Conservation (phyloP, 2,113 vertebrate genomes). For the Pedionomus torquatus region DNA sequence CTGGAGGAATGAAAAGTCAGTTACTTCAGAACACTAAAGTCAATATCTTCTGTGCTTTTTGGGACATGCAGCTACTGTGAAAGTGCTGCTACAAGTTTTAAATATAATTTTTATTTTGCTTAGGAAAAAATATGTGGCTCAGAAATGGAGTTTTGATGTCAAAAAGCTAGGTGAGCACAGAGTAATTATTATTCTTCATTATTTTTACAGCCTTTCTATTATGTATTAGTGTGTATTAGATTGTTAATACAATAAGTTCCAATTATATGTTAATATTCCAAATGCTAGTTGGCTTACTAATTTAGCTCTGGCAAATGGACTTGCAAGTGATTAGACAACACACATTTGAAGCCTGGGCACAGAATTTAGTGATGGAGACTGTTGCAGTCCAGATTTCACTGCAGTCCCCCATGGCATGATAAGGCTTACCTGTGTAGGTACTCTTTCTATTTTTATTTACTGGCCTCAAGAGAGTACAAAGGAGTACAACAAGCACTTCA, state of each 20-base stretch:
- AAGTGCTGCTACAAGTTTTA: neutral
- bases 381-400: neutral
- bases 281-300: neutral
- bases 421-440: neutral
- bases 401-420: no score
- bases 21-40: neutral
- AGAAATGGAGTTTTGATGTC: neutral
- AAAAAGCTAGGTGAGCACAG: neutral
- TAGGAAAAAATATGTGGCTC: neutral
- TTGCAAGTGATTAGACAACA: neutral
- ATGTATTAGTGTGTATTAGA: neutral
- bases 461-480: neutral
- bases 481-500: neutral
- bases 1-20: no score
- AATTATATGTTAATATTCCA: neutral
- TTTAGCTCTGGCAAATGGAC: neutral
- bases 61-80: neutral
- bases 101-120: neutral
- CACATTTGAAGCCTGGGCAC: neutral
- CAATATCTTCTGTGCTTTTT: neutral
- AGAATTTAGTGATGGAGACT: neutral
- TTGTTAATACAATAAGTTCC: neutral
- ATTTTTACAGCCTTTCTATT: neutral
- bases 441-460: neutral
- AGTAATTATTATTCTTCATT: neutral